These are phyloP conservation scores for Yponomeuta plumbellus DNA, from an alignment of 2,888 invertebrate genomes.

Conservation along the genomic window DNA sequence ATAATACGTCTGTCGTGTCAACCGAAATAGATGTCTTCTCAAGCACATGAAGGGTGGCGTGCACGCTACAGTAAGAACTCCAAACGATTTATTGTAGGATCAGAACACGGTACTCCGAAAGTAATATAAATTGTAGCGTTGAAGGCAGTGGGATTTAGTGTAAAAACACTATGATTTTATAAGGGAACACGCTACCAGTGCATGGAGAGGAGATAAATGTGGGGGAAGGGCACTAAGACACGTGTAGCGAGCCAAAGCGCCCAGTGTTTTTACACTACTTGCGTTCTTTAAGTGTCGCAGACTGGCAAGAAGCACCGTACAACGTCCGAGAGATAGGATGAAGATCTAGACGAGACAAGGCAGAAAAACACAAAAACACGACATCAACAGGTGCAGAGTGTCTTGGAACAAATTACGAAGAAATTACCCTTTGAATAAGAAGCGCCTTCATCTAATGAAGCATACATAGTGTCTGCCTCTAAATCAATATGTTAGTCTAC, in stretches of 20 bases:
- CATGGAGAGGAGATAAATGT: conserved; percentile 35
- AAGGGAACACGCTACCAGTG: conserved; percentile 27
- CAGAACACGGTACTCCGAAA: background rate
- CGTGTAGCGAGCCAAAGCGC: conserved; percentile 32
- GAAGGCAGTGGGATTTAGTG: background rate
- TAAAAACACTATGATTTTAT: conserved; percentile 22
- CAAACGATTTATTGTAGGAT: background rate
- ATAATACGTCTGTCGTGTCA: conserved; percentile 35
- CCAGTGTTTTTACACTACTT: conserved; percentile 44
- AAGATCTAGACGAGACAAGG: conserved; percentile 7
- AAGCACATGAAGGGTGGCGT: background rate
- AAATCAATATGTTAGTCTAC: background rate
- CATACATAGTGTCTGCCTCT: background rate
- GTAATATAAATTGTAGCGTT: background rate
- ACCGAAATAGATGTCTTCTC: conserved; percentile 4
- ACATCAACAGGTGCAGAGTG: conserved; percentile 3
- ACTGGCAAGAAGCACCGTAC: conserved; percentile 7
- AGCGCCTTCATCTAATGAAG: background rate
- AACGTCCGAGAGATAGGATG: background rate
- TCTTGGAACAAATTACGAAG: background rate
- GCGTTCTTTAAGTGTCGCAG: conserved; percentile 15
- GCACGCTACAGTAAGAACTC: background rate
- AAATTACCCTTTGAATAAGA: background rate
- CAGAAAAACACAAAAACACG: conserved; percentile 6
- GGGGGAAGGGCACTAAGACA: conserved; percentile 36